Percentiles rank a stretch among this genome's conserved stretches.
These are phyloP conservation scores for Lepidurus couesii DNA, from an alignment of 1,140 invertebrate species.

Conservation along the genomic window DNA sequence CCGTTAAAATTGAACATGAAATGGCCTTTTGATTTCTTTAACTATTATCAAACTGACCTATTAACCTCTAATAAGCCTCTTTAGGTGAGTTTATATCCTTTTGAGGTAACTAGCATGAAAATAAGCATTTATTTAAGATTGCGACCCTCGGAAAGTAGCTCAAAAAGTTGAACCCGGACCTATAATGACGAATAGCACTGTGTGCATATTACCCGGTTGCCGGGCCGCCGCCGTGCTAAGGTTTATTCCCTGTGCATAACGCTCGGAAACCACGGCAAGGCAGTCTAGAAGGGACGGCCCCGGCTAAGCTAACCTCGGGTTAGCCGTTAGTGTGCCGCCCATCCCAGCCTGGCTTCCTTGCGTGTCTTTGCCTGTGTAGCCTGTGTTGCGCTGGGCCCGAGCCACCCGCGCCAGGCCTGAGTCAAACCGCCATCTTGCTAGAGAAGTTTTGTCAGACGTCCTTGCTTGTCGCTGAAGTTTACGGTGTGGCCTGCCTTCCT, in stretches of 20 bases:
- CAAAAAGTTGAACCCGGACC: constrained; percentile 7
- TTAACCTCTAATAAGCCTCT: not conserved
- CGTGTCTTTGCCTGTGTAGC: no score
- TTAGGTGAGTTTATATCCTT: not conserved
- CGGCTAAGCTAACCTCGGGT: not conserved
- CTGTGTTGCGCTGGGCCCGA: no score
- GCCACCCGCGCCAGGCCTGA: not conserved
- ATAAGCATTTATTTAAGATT: not conserved
- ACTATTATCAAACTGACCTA: not conserved
- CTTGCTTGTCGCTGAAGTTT: constrained; percentile 21
- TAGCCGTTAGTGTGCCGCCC: not conserved
- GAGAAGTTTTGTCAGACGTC: constrained; percentile 19
- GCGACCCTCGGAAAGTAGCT: not conserved
- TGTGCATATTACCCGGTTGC: no score
- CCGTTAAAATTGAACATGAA: not conserved
- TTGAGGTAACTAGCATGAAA: not conserved
- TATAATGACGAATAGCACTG: not conserved
- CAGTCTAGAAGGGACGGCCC: not conserved
- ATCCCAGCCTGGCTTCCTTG: not conserved
- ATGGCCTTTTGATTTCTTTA: not conserved
- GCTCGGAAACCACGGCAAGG: no score
- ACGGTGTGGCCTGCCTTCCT: not conserved
- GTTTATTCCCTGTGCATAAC: no score
- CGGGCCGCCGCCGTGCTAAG: no score
- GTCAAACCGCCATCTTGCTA: constrained; percentile 1